These are phyloP conservation scores for Euplexia lucipara DNA, from an alignment of 2,888 invertebrate genomes.

Conservation along the genomic window DNA sequence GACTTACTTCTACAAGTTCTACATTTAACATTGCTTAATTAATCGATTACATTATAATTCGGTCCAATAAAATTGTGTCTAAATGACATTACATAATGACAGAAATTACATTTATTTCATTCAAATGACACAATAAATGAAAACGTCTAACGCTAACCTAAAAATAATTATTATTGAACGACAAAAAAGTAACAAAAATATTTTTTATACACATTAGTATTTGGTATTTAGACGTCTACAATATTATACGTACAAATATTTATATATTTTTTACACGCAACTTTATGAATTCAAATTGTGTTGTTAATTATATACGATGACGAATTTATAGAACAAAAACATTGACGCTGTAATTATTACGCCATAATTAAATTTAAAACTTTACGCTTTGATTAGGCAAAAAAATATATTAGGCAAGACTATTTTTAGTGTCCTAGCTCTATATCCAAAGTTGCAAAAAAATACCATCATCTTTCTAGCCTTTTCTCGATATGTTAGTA, in stretches of 20 bases:
- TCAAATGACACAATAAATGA: constrained; percentile 60
- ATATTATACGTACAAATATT: constrained; percentile 55
- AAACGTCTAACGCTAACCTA: constrained; percentile 68
- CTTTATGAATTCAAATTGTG: constrained; percentile 26
- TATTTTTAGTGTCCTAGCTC: not conserved
- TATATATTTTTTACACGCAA: constrained; percentile 34
- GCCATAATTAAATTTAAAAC: no score
- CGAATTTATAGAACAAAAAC: no score
- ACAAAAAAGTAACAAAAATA: constrained; percentile 74
- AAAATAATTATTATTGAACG: constrained; percentile 70
- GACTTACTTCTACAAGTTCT: constrained; percentile 27
- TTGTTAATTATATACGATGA: constrained; percentile 34
- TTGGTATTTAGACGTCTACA: constrained; percentile 80
- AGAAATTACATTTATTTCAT: constrained; percentile 15
- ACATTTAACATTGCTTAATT: constrained; percentile 31
- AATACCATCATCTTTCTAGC: not conserved
- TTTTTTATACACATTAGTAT: constrained; percentile 83
- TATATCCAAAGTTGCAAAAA: not conserved
- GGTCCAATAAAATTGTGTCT: constrained; percentile 14
- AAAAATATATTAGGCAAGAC: constrained; percentile 2
- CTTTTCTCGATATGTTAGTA: no score
- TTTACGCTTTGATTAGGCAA: not conserved
- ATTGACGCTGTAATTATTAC: constrained; percentile 1
- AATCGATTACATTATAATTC: constrained; percentile 21
- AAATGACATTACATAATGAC: constrained; percentile 19